phyloP scores from a whole-genome alignment of 2,888 invertebrate species.

The Amiota minor region DNA sequence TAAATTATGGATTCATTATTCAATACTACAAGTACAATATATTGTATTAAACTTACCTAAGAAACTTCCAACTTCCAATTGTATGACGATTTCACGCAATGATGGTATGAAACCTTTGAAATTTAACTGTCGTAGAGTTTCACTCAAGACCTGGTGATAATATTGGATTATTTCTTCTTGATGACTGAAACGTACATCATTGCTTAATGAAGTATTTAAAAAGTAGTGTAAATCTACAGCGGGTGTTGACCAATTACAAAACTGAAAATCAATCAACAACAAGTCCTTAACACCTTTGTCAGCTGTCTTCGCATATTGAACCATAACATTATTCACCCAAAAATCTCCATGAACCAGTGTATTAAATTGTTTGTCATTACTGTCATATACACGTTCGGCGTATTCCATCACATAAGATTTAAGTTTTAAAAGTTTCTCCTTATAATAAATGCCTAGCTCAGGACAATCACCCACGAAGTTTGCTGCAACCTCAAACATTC shows the following conservation, averaged over 20 bases:
- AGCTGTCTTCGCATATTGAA: constrained; percentile 62
- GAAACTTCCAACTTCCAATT: constrained; percentile 61
- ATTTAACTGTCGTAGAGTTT: constrained; percentile 57
- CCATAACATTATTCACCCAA: constrained; percentile 72
- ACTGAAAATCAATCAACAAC: constrained; percentile 71
- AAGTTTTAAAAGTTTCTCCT: constrained; percentile 62
- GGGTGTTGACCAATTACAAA: constrained; percentile 71
- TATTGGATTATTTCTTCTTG: constrained; percentile 66
- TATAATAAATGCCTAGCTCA: constrained; percentile 54
- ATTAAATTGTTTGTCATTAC: constrained; percentile 61
- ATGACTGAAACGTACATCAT: constrained; percentile 61
- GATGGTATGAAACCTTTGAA: constrained; percentile 66
- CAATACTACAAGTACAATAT: background rate
- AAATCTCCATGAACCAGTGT: constrained; percentile 71
- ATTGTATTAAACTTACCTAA: constrained; percentile 54
- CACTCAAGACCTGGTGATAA: constrained; percentile 62
- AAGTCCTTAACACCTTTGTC: constrained; percentile 62
- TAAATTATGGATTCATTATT: background rate
- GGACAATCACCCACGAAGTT: constrained; percentile 57
- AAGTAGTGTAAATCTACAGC: constrained; percentile 70
- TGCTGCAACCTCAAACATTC: constrained; percentile 64
- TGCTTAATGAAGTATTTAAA: constrained; percentile 69
- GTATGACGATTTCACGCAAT: constrained; percentile 61
- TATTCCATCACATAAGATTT: constrained; percentile 69
- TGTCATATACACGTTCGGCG: constrained; percentile 62